Evolutionary conservation across 2,888 invertebrate genomes (phyloP), one percentile per base, ranked within the genome.

Genomic region (Nipponacmea schrenckii): DNA sequence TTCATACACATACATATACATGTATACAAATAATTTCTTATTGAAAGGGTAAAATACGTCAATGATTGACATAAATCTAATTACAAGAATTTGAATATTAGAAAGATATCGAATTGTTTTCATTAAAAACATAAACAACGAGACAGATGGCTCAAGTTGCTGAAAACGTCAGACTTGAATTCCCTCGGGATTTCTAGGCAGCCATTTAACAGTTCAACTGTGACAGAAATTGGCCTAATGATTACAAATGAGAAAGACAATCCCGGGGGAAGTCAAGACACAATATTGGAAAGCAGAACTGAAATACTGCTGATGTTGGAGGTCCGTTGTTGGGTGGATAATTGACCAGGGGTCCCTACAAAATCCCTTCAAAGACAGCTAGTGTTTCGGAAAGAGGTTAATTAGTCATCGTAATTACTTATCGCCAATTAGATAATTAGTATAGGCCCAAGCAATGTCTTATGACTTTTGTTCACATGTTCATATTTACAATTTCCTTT

Each of bases 191-290:
- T 20, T 56, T 24, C 56, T 12, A 24, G 20, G 20, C 56, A 24
- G 56, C 56, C 56, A 56, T 56, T 56, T 56, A 56, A 24, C 56
- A 56, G 56, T 56, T 56, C 56, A 56, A 56, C 56, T 56, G 20
- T 20, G 24, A 56, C 56, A 24, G 24, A 56, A 56, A 24, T 56
- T 56, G 56, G 20, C 20, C 56, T 56, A 56, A 56, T 56, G 56
- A 24, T 56, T 56, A 56, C 56, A 56, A 56, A 56, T 56, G 56
- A 56, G 56, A 56, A 56, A 20, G 20, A 20, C 10, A 56, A 24
- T 56, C 56, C 56, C 24, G 20, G 12, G 56, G 24, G 56, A 20
- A 39, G 39, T 5, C 39, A 7, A 39, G 39, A 10, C 8, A 39
- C 39, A 39, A 39, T 39, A 39, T 39, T 39, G 39, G 39, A 39